Base-by-base conservation (phyloP, 2,113 vertebrate genomes). In the Halichoerus grypus region DNA sequence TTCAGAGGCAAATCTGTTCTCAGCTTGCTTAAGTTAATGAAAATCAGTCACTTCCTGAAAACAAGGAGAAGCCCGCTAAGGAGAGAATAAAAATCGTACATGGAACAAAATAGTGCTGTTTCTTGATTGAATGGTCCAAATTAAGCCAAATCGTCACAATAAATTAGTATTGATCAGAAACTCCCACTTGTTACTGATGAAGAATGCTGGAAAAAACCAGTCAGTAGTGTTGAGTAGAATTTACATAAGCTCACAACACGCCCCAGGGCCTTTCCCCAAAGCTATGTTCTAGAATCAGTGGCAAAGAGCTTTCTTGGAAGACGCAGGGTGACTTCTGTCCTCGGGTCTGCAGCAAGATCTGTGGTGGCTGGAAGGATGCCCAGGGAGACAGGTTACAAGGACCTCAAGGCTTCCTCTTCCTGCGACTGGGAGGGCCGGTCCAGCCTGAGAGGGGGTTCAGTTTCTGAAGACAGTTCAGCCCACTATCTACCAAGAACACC, bases 361-460 rank as follows among this genome's bases (percentile, higher is more conserved):
- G 2, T 16, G 49, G 55, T 51, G 69, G 46, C n/a, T 42, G 3
- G 31, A 18, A 53, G 59, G 63, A 42, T 0, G 12, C 5, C 18
- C 55, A 33, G 72, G 51, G 76, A 87, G 82, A 28, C 4, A 2
- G 0, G 4, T 21, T 31, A 4, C 9, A 15, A 22, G 7, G 21
- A 42, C 24, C 18, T 6, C 0, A 2, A 26, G 63, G 7, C 4
- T 0, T 39, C 22, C 1, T 14, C 4, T 13, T 33, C 61, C 11
- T 10, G 65, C 11, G 1, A 31, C 3, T 22, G 24, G 26, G 12
- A 28, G n/a, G 69, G 59, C 36, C 33, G 26, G 15, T 22, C n/a
- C 6, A 1, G 5, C 18, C 31, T 0, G 0, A 18, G n/a, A 36
- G 28, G 21, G 15, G 42, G 9, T 9, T 0, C 53, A 0, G 65